Conservation (phyloP, 2,113 vertebrate species). For the Dasyornis broadbenti region DNA sequence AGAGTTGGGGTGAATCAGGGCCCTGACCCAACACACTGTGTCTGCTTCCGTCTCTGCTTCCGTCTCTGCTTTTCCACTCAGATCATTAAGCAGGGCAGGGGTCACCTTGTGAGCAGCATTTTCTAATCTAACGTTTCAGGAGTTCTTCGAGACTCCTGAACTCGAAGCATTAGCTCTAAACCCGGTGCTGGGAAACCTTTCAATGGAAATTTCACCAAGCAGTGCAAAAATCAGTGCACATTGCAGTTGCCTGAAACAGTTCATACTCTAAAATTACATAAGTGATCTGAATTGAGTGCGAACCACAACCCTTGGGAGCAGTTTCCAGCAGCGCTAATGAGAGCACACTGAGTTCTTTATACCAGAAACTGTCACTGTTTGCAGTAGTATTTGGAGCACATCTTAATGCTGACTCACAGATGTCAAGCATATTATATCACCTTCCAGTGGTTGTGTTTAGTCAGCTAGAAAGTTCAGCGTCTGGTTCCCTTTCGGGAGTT, state of each 20-base stretch:
- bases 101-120: background rate
- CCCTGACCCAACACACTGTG: background rate
- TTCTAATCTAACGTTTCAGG: background rate
- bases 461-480: slow-evolving; percentile 36
- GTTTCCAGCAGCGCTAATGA: background rate
- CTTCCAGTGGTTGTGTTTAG: background rate
- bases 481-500: background rate
- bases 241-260: background rate
- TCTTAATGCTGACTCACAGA: slow-evolving; percentile 25
- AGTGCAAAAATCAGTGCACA: background rate
- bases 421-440: background rate
- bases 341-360: background rate
- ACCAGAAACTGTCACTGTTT: slow-evolving; percentile 7
- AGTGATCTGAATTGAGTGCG: slow-evolving; percentile 26
- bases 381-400: background rate
- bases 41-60: background rate
- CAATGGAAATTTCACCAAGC: background rate
- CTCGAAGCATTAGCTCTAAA: background rate
- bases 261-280: background rate
- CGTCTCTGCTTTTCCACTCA: background rate
- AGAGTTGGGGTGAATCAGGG: background rate
- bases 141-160: background rate
- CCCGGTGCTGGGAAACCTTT: background rate
- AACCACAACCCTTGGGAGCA: slow-evolving; percentile 9
- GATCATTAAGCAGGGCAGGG: slow-evolving; percentile 3